phyloP scores from a whole-genome alignment of 2,797 vertebrate species.

The Heterohyrax brucei region DNA sequence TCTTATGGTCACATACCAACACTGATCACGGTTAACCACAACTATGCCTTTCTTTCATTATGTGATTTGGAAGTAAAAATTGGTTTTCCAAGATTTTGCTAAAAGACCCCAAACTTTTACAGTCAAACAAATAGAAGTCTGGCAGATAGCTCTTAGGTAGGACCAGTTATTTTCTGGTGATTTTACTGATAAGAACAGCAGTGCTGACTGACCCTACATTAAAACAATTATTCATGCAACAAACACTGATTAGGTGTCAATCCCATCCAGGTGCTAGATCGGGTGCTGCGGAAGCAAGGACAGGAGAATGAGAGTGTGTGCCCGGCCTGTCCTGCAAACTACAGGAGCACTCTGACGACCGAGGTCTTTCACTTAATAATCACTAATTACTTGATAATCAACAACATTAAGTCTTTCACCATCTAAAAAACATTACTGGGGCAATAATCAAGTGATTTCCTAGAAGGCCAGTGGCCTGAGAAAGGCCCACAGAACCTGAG shows the following conservation, averaged over 20 bases:
- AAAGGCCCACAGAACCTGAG: no score
- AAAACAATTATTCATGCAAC: not conserved
- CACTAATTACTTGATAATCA: no score
- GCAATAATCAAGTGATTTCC: not conserved
- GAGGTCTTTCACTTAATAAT: not conserved
- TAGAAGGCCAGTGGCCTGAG: no score
- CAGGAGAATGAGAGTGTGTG: no score
- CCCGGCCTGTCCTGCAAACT: not conserved
- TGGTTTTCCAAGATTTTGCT: not conserved
- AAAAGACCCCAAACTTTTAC: not conserved
- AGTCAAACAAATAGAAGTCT: not conserved
- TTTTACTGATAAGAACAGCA: not conserved
- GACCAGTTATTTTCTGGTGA: not conserved
- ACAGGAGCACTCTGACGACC: not conserved
- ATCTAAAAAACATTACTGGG: not conserved
- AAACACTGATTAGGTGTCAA: not conserved
- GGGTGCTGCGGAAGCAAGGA: not conserved
- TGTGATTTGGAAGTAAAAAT: slow-evolving; percentile 16
- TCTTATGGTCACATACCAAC: not conserved
- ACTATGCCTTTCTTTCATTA: not conserved
- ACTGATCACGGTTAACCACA: not conserved
- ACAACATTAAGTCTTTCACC: not conserved
- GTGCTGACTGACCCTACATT: not conserved
- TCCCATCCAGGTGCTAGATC: rapidly evolving
- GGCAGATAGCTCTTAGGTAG: not conserved